phyloP scores from a whole-genome alignment of 2,888 invertebrate species.

The Cyrtodaria siliqua region DNA sequence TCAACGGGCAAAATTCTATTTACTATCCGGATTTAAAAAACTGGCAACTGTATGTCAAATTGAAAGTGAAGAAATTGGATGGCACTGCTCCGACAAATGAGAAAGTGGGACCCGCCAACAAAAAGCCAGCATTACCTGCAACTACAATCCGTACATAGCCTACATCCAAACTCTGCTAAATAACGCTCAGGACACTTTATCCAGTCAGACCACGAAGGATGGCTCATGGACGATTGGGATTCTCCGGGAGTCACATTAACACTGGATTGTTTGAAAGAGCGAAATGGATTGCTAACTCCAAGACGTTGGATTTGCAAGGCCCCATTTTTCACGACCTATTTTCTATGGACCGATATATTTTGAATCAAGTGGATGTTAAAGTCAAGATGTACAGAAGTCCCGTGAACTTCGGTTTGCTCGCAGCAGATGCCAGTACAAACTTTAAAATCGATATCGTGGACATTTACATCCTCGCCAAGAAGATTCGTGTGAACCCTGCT shows the following conservation, averaged over 20 bases:
- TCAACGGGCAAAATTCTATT: conserved; percentile 5
- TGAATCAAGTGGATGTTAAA: conserved; percentile 35
- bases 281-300: conserved; percentile 5
- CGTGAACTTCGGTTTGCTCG: conserved; percentile 6
- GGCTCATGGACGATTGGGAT: conserved; percentile 2
- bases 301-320: conserved; percentile 29
- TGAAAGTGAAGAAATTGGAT: conserved; percentile 5
- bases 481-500: conserved; percentile 18
- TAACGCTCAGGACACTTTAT: neutral
- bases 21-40: conserved; percentile 3
- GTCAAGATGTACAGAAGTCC: conserved; percentile 25
- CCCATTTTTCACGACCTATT: conserved; percentile 28
- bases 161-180: conserved; percentile 4
- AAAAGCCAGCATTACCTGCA: conserved; percentile 8
- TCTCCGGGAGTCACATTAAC: conserved; percentile 6
- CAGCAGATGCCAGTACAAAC: conserved; percentile 2
- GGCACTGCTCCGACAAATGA: neutral
- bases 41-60: neutral
- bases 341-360: conserved; percentile 6
- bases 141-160: neutral
- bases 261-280: conserved; percentile 21
- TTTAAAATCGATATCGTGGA: conserved; percentile 24
- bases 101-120: conserved; percentile 11
- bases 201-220: neutral
- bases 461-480: conserved; percentile 24